Conservation (phyloP, 2,797 vertebrate species). For the Betta splendens region DNA sequence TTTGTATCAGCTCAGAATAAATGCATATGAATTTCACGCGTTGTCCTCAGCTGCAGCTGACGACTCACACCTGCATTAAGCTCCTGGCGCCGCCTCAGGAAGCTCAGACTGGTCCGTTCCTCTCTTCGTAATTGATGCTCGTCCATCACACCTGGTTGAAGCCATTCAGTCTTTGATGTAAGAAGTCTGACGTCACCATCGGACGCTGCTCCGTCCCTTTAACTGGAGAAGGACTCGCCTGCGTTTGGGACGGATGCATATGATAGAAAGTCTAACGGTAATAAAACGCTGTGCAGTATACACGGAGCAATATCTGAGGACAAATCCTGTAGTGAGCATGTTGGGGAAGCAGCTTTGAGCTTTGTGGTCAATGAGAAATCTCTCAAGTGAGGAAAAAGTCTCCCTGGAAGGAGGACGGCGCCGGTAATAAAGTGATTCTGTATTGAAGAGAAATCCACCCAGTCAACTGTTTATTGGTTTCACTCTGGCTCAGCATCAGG, state of each 20-base stretch:
- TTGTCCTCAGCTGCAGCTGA: too few relatives aligned
- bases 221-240: too few relatives aligned
- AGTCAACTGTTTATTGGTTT: constrained; percentile 56
- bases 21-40: too few relatives aligned
- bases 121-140: too few relatives aligned
- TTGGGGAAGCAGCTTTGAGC: constrained; percentile 19
- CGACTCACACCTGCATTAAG: too few relatives aligned
- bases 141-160: too few relatives aligned
- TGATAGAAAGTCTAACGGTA: constrained; percentile 45
- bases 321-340: constrained; percentile 30
- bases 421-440: constrained; percentile 63
- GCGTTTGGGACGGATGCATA: constrained; percentile 14
- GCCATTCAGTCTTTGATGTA: too few relatives aligned
- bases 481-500: constrained; percentile 11
- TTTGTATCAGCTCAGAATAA: too few relatives aligned
- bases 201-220: too few relatives aligned
- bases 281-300: constrained; percentile 50
- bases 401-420: constrained; percentile 35
- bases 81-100: too few relatives aligned
- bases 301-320: constrained; percentile 33
- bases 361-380: constrained; percentile 31
- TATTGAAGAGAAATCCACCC: constrained; percentile 43
- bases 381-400: constrained; percentile 37
- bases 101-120: too few relatives aligned
- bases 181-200: too few relatives aligned